These are phyloP conservation scores for Atherix ibis DNA, from an alignment of 2,888 invertebrate species.

Conservation along the genomic window DNA sequence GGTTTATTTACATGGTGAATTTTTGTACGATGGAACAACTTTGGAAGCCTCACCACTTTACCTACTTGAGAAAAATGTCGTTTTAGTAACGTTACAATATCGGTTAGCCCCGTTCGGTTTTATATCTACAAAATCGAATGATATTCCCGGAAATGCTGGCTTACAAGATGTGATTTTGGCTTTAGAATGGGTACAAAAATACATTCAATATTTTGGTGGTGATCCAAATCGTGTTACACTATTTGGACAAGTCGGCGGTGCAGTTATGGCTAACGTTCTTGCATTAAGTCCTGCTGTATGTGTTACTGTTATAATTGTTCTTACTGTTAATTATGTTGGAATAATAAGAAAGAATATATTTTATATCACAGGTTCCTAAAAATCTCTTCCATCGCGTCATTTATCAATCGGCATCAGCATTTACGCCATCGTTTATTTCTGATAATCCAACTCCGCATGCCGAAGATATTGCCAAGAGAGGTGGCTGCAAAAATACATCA, in stretches of 20 bases:
- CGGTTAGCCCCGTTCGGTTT: conserved; percentile 38
- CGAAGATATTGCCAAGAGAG: conserved; percentile 25
- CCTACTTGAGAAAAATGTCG: conserved; percentile 33
- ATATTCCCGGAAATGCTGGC: conserved; percentile 38
- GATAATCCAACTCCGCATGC: conserved; percentile 26
- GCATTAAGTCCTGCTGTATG: conserved; percentile 29
- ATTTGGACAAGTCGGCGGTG: conserved; percentile 39
- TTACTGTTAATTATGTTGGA: too few species aligned
- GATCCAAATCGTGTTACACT: conserved; percentile 35
- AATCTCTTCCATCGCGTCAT: conserved; percentile 37
- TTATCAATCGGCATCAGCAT: conserved; percentile 36
- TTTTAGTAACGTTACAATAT: conserved; percentile 35
- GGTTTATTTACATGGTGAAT: conserved; percentile 34
- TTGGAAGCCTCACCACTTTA: conserved; percentile 28
- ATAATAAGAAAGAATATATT: too few species aligned
- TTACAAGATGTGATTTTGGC: conserved; percentile 36
- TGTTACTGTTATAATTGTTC: too few species aligned
- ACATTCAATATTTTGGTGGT: conserved; percentile 36
- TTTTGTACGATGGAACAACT: conserved; percentile 28
- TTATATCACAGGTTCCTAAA: conserved; percentile 17
- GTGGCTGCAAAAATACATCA: conserved; percentile 25
- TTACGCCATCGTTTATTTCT: conserved; percentile 36
- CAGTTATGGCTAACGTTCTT: conserved; percentile 33
- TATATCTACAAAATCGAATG: conserved; percentile 34
- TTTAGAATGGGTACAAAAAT: conserved; percentile 36